Evolutionary conservation across 2,888 invertebrate genomes (phyloP).

Genomic region (Lochmaea capreae): DNA sequence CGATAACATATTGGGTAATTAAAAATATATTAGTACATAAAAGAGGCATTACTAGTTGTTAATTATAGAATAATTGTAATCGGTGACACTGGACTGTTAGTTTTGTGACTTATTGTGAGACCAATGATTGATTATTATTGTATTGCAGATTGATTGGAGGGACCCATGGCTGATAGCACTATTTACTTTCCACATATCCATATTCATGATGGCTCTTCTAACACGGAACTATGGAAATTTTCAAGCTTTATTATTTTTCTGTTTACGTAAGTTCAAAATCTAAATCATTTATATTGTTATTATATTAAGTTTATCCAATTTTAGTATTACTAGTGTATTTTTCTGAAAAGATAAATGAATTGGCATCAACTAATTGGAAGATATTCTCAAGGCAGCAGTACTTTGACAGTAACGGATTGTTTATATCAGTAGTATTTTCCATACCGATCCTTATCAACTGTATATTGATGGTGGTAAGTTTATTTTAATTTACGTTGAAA

Average conservation of each 20-base stretch:
- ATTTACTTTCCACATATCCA: constrained; percentile 79
- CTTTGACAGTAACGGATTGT: constrained; percentile 93
- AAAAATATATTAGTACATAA: no score
- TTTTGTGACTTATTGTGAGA: no score
- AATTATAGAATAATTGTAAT: no score
- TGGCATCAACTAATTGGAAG: constrained; percentile 89
- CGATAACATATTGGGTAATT: no score
- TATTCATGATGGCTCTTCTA: constrained; percentile 82
- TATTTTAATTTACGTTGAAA: constrained; percentile 22
- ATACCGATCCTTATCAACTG: constrained; percentile 92
- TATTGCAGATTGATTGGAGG: constrained; percentile 90
- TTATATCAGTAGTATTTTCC: constrained; percentile 94
- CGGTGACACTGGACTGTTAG: no score
- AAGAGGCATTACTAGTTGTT: no score
- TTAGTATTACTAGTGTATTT: constrained; percentile 88
- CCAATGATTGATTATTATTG: no score
- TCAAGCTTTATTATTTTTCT: constrained; percentile 84
- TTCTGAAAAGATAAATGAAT: constrained; percentile 90
- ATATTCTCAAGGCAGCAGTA: constrained; percentile 91
- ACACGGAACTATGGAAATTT: constrained; percentile 89
- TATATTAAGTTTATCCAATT: constrained; percentile 57
- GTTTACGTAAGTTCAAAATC: constrained; percentile 75
- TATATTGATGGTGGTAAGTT: constrained; percentile 93
- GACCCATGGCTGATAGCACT: constrained; percentile 89
- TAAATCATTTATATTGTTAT: not conserved